Evolutionary conservation across 2,888 invertebrate genomes (phyloP), one percentile per base, ranked within the genome.

Genomic region (Eremobia ochroleuca): DNA sequence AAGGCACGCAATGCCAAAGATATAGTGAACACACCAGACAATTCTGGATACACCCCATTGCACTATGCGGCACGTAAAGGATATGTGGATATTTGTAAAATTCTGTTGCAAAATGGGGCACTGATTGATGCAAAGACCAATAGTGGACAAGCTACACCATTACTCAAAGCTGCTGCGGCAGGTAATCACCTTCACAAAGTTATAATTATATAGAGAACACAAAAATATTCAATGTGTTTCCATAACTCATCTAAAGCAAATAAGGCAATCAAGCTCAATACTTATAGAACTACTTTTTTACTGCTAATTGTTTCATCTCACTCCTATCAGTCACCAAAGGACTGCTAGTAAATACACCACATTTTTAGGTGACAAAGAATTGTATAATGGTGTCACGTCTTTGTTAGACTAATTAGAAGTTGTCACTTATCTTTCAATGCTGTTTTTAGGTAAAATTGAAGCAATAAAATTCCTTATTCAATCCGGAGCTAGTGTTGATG

Each of bases 11-110:
- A 94, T 90, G 87, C 91, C 83, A 97, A 97, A 79, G 97, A 97
- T 55, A 94, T 97, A 85, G 97, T 97, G 0, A 97, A 98, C 94
- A 92, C 94, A 25, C 96, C 96, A 72, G 99, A 99, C 93, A 97
- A 97, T 82, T 97, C 98, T 77, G 99, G 99, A 58, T 99, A 99
- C 92, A 98, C 98, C 37, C 98, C 99, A 15, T 95, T 99, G 87
- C 99, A 99, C 94, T 99, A 99, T 97, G 99, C 99, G 9, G 98
- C 98, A 67, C 97, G 99, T 66, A 98, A 97, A 95, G 99, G 99
- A 18, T 97, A 98, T 92, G 91, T 97, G 25, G 96, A 97, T 68
- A 97, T 98, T 75, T 99, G 99, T 92, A 96, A 97, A 88, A 91
- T 97, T 71, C 96, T 99, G 70, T 90, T 99, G 65, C 93, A 97